phyloP scores from a whole-genome alignment of 2,113 vertebrate genomes.

The Stigmatopora argus region DNA sequence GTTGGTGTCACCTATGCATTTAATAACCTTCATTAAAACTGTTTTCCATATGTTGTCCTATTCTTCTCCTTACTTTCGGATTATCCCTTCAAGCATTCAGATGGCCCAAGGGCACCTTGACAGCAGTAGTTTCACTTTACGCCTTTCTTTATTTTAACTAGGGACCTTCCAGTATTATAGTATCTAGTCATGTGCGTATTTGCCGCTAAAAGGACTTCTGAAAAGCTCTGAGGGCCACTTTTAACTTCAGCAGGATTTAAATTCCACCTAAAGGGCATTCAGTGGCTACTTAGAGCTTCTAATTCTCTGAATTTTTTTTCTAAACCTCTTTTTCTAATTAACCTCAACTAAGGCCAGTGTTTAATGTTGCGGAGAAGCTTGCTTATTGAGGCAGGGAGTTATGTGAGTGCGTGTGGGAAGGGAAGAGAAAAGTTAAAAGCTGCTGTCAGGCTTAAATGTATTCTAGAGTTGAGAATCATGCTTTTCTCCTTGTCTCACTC shows the following conservation, averaged over 20 bases:
- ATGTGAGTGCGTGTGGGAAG: slow-evolving; percentile 4
- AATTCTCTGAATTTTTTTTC: slow-evolving; percentile 56
- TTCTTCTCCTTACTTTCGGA: slow-evolving; percentile 21
- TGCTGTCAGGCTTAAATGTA: slow-evolving; percentile 24
- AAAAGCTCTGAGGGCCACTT: slow-evolving; percentile 42
- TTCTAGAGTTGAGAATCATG: slow-evolving; percentile 17
- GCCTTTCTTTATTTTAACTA: slow-evolving; percentile 31
- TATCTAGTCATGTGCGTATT: slow-evolving; percentile 22
- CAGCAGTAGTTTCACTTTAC: slow-evolving; percentile 21
- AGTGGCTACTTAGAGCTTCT: slow-evolving; percentile 50
- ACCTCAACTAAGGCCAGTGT: slow-evolving; percentile 55
- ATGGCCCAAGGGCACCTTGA: slow-evolving; percentile 51
- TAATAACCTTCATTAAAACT: slow-evolving; percentile 4
- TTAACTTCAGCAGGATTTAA: slow-evolving; percentile 62
- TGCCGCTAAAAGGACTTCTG: slow-evolving; percentile 45
- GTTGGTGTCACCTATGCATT: background rate
- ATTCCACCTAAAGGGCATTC: slow-evolving; percentile 51
- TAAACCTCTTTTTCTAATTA: slow-evolving; percentile 64
- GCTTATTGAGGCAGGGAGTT: slow-evolving; percentile 3
- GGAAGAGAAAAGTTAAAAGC: slow-evolving; percentile 12
- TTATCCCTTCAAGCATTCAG: slow-evolving; percentile 29
- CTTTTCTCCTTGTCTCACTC: slow-evolving; percentile 17
- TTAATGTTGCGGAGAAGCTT: slow-evolving; percentile 47
- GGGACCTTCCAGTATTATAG: slow-evolving; percentile 38
- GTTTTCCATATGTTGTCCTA: slow-evolving; percentile 3